Base-by-base conservation (phyloP, 2,797 vertebrate species). In the Malurus leucopterus region DNA sequence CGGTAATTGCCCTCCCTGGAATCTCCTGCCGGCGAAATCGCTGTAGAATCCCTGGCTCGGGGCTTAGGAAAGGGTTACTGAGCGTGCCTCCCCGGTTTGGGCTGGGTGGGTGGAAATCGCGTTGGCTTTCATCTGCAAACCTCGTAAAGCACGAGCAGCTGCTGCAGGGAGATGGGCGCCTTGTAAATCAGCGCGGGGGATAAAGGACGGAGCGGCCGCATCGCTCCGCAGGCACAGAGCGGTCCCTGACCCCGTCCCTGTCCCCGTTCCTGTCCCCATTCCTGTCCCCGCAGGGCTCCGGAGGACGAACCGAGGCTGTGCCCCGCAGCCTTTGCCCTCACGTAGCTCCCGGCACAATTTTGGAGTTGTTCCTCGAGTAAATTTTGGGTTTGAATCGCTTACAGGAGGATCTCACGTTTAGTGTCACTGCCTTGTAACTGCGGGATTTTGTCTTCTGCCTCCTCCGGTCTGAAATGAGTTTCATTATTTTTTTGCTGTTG, bases 1-100 rank as follows among this genome's bases (percentile, higher is more conserved):
- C 76, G 20, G 78, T 92, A 88, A 80, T 87, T 87, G 79, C 69
- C 4, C 13, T 30, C 87, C 41, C 82, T 93, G 93, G 93, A 93
- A 94, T 91, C 90, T 95, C 93, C 91, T 94, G 86, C 47, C 5
- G 29, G 94, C 88, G 27, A 94, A 93, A 83, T 65, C 8, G 41
- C 7, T 83, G 0, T 47, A 38, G 75, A 62, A 86, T 79, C 78
- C 75, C 58, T 69, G 47, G 65, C 88, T 93, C 1, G 1, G 77
- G 86, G 91, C 90, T 80, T 59, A 81, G 86, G 91, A 92, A 95
- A 91, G 94, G 81, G 93, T 95, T 95, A 95, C 91, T 12, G 55
- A 83, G 54, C 1, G 4, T 40, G 53, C 72, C 71, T 81, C 84
- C 83, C 86, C 9, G 0, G 0, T 80, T 93, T 77, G 84, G 92